Evolutionary conservation across 2,888 invertebrate species (phyloP).

Genomic region (Tolmerus cingulatus): DNA sequence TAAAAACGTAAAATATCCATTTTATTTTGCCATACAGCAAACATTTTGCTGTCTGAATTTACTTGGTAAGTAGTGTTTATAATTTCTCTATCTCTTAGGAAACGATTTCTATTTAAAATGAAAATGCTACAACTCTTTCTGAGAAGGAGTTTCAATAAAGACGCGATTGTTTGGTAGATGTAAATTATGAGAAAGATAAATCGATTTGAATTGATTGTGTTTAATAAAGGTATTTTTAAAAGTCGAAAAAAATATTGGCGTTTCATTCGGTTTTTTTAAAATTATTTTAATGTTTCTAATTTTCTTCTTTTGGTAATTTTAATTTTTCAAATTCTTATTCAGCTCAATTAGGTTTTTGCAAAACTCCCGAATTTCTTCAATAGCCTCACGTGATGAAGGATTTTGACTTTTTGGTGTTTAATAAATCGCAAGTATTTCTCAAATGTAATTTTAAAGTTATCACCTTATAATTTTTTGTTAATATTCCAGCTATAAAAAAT

Average conservation of each 20-base stretch:
- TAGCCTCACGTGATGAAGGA: too few relatives aligned
- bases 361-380: too few relatives aligned
- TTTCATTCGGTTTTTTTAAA: neutral
- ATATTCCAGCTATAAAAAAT: neutral
- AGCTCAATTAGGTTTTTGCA: too few relatives aligned
- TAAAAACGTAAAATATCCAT: neutral
- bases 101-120: slow-evolving; percentile 14
- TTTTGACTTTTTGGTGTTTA: too few relatives aligned
- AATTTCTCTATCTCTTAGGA: slow-evolving; percentile 2
- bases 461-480: too few relatives aligned
- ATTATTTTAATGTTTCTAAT: neutral
- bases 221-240: slow-evolving; percentile 37
- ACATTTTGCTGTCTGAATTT: slow-evolving; percentile 9
- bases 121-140: slow-evolving; percentile 24
- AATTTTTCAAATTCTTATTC: too few relatives aligned
- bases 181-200: slow-evolving; percentile 7
- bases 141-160: slow-evolving; percentile 14
- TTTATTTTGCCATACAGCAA: slow-evolving; percentile 22
- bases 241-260: neutral
- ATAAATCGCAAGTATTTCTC: too few relatives aligned
- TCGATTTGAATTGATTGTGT: slow-evolving; percentile 25
- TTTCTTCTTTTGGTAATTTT: neutral
- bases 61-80: slow-evolving; percentile 32
- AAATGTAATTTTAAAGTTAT: too few relatives aligned
- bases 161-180: slow-evolving; percentile 29